A percentile compares a stretch with the other conserved stretches of the same genome.
Evolutionary conservation across 2,797 vertebrate species (phyloP).

Genomic region (Pyrocephalus nanus): DNA sequence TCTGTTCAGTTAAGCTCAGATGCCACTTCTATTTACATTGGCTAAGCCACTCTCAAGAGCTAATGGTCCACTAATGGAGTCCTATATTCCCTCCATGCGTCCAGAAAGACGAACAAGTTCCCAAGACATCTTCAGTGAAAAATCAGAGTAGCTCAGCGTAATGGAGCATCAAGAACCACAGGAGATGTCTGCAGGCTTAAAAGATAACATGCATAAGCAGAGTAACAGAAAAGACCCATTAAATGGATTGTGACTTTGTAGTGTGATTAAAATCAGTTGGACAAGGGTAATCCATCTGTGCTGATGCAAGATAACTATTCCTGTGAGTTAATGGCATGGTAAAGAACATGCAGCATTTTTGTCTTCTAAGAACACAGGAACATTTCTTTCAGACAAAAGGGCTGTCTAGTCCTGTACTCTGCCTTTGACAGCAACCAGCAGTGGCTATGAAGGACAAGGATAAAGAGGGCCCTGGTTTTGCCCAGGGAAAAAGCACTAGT

Average conservation of each 20-base stretch:
- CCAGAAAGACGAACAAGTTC: not conserved
- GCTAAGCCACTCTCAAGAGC: not conserved
- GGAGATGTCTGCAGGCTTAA: not conserved
- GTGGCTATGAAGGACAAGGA: not conserved
- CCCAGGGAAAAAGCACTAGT: not conserved
- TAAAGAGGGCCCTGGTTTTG: not conserved
- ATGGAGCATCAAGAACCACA: not conserved
- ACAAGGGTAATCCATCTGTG: conserved; percentile 45
- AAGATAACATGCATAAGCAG: not conserved
- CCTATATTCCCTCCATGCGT: not conserved
- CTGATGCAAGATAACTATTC: conserved; percentile 34
- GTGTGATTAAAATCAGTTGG: conserved; percentile 30
- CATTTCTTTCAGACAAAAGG: conserved; percentile 21
- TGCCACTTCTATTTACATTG: not conserved
- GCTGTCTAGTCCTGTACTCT: conserved; percentile 5
- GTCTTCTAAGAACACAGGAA: conserved; percentile 16
- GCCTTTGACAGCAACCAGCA: not conserved
- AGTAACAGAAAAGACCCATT: not conserved
- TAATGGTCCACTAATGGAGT: conserved; percentile 23
- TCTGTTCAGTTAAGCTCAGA: not conserved
- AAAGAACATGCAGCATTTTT: conserved; percentile 31
- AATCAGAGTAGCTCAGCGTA: not conserved
- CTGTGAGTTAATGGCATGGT: conserved; percentile 53
- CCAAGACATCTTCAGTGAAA: not conserved
- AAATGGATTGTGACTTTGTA: conserved; percentile 23